phyloP scores from a whole-genome alignment of 1,140 invertebrate species.

The Drosophila busckii region DNA sequence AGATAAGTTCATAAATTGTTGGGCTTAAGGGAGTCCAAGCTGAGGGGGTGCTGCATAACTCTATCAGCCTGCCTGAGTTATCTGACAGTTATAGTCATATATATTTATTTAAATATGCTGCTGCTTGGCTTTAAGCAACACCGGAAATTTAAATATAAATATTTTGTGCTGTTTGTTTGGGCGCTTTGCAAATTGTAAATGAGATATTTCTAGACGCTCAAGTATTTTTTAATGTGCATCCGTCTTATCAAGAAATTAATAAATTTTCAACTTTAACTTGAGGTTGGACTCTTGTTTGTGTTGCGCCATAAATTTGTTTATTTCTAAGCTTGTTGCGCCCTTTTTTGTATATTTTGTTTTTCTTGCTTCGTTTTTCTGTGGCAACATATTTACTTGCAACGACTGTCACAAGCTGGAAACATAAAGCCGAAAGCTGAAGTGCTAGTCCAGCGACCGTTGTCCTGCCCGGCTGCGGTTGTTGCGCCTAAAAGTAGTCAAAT shows the following conservation, averaged over 20 bases:
- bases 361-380: slow-evolving; percentile 38
- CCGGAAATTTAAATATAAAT: too few relatives aligned
- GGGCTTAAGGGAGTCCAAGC: too few relatives aligned
- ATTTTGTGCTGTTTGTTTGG: too few relatives aligned
- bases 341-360: slow-evolving; percentile 28
- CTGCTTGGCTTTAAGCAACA: too few relatives aligned
- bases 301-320: slow-evolving; percentile 71
- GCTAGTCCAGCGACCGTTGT: slow-evolving; percentile 9
- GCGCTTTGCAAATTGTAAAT: too few relatives aligned
- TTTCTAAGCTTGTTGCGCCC: slow-evolving; percentile 51
- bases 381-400: slow-evolving; percentile 62
- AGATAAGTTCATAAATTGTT: too few relatives aligned
- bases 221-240: too few relatives aligned
- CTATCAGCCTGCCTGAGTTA: too few relatives aligned
- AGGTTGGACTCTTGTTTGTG: slow-evolving; percentile 56
- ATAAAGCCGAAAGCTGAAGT: slow-evolving; percentile 28
- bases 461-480: slow-evolving; percentile 56
- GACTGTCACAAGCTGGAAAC: slow-evolving; percentile 40
- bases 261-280: slow-evolving; percentile 70
- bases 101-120: too few relatives aligned
- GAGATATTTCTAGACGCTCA: too few relatives aligned
- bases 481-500: slow-evolving; percentile 75
- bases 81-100: too few relatives aligned
- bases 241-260: slow-evolving; percentile 74
- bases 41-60: too few relatives aligned